phyloP scores from a whole-genome alignment of 2,888 invertebrate genomes.

The Drosophila siamana region DNA sequence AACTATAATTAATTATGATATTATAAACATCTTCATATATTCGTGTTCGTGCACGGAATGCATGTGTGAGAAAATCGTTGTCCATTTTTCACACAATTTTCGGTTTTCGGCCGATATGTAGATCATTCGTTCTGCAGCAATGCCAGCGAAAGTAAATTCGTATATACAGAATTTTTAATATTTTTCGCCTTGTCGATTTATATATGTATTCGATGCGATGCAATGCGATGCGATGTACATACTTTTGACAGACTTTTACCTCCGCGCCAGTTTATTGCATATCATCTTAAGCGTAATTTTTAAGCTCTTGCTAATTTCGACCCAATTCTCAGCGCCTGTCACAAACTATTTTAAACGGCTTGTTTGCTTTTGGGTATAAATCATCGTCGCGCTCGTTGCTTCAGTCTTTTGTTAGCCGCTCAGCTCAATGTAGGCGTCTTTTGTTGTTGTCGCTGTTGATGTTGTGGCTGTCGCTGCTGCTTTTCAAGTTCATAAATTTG shows the following conservation, averaged over 20 bases:
- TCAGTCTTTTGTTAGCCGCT: constrained; percentile 43
- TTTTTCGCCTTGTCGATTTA: not conserved
- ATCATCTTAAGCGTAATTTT: constrained; percentile 37
- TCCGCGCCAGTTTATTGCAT: constrained; percentile 21
- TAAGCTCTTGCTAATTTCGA: constrained; percentile 70
- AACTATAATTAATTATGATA: constrained; percentile 74
- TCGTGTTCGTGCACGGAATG: constrained; percentile 29
- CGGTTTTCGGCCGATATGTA: constrained; percentile 34
- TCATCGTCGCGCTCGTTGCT: constrained; percentile 61
- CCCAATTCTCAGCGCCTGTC: constrained; percentile 70
- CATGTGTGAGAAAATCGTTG: constrained; percentile 62
- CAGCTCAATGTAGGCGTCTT: constrained; percentile 22
- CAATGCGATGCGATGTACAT: constrained; percentile 3
- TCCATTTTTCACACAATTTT: constrained; percentile 65
- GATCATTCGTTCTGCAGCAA: constrained; percentile 47
- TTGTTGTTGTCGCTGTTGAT: constrained; percentile 19
- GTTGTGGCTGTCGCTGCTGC: constrained; percentile 15
- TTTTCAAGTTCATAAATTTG: constrained; percentile 70
- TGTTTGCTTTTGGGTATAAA: constrained; percentile 56
- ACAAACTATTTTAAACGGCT: constrained; percentile 41
- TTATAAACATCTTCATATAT: constrained; percentile 76
- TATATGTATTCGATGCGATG: too few relatives aligned
- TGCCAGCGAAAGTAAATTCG: constrained; percentile 69
- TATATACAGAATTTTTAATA: constrained; percentile 5
- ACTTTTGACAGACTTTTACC: constrained; percentile 12